Evolutionary conservation across 2,113 vertebrate species (phyloP).

Genomic region (Xerus inauris): DNA sequence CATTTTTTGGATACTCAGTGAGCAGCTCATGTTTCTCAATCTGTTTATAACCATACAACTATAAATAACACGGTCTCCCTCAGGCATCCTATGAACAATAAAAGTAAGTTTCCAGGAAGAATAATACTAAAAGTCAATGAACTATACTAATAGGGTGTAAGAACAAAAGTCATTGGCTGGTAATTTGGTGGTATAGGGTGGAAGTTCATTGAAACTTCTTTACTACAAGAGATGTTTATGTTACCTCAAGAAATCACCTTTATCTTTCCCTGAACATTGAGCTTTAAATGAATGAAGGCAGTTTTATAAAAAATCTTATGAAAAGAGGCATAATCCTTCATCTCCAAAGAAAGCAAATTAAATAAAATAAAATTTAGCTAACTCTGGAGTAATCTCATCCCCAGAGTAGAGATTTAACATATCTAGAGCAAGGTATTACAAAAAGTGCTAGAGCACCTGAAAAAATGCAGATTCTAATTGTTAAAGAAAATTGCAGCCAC

Average conservation of each 20-base stretch:
- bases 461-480: not conserved
- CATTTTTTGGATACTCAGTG: not conserved
- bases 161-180: constrained; percentile 43
- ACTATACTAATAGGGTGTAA: constrained; percentile 53
- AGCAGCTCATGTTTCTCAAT: constrained; percentile 13
- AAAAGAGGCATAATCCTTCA: not conserved
- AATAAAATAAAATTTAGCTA: constrained; percentile 7
- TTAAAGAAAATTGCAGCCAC: not conserved
- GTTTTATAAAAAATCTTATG: constrained; percentile 23
- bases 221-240: not conserved
- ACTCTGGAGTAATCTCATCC: not conserved
- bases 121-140: constrained; percentile 62
- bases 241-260: not conserved
- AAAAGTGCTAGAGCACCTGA: not conserved
- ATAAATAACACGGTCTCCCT: constrained; percentile 66
- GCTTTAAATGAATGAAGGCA: not conserved
- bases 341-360: not conserved
- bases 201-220: constrained; percentile 39
- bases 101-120: constrained; percentile 64
- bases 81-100: constrained; percentile 60
- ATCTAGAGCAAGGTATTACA: not conserved
- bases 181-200: not conserved
- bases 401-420: not conserved
- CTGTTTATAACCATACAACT: constrained; percentile 51
- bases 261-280: not conserved